Percentiles rank a stretch among this genome's conserved stretches.
Conservation (phyloP, 2,797 vertebrate species). For the Pangasius djambal region DNA sequence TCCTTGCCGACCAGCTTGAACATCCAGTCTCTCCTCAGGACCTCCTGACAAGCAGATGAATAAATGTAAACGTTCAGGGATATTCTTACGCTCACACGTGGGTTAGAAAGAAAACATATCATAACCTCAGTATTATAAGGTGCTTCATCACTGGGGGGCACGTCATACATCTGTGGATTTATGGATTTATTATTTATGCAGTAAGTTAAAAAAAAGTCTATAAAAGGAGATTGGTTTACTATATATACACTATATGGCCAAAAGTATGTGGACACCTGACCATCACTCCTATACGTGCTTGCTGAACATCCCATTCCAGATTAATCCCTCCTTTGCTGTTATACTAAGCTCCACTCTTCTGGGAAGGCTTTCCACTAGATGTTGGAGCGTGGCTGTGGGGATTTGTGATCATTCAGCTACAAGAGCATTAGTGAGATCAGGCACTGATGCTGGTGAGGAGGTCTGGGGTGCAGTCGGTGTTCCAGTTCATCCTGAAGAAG, state of each 20-base stretch:
- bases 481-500: no score
- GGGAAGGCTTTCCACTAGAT: no score
- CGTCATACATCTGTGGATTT: not conserved
- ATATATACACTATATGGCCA: not conserved
- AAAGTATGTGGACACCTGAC: not conserved
- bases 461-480: not conserved
- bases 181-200: not conserved
- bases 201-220: not conserved
- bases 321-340: not conserved
- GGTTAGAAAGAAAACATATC: not conserved
- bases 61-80: not conserved
- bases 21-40: slow-evolving; percentile 95
- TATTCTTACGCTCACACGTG: not conserved
- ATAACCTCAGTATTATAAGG: not conserved
- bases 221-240: no score
- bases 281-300: not conserved
- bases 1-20: slow-evolving; percentile 98
- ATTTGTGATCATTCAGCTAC: no score
- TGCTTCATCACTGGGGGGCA: not conserved
- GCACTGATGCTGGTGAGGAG: no score
- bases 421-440: not conserved
- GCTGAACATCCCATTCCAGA: not conserved
- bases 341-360: no score
- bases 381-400: no score
- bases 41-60: slow-evolving; percentile 76